These are phyloP conservation scores for Notothenia coriiceps DNA, from an alignment of 2,113 vertebrate genomes.

Conservation along the genomic window DNA sequence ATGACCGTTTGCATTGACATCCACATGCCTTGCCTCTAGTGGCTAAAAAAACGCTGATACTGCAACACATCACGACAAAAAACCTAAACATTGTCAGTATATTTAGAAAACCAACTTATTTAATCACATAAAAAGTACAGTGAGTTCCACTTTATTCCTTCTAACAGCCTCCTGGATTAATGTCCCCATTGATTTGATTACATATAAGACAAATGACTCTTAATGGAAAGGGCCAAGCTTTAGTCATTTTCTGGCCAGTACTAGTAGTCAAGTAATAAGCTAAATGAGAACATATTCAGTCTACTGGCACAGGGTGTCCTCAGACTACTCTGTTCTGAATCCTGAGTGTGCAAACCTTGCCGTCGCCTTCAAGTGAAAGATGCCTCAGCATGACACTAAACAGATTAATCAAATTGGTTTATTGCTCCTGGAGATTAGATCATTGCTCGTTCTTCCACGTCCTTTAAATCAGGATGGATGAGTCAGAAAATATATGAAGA, in stretches of 20 bases:
- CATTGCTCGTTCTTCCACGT: neutral
- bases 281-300: slow-evolving; percentile 13
- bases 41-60: too few relatives aligned
- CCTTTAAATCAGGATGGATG: slow-evolving; percentile 18
- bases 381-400: slow-evolving; percentile 1
- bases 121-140: slow-evolving; percentile 47
- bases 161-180: slow-evolving; percentile 60
- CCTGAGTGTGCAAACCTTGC: slow-evolving; percentile 9
- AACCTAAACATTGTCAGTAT: neutral
- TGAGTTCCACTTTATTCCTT: slow-evolving; percentile 65
- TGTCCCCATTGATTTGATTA: slow-evolving; percentile 65
- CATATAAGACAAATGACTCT: slow-evolving; percentile 39
- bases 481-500: neutral
- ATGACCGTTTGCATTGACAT: neutral
- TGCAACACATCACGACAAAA: neutral
- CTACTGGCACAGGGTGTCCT: slow-evolving; percentile 10
- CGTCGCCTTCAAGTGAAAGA: neutral
- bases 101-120: neutral
- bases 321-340: neutral
- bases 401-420: slow-evolving; percentile 32
- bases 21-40: neutral
- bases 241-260: neutral
- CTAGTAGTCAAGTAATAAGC: slow-evolving; percentile 5
- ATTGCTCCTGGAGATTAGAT: slow-evolving; percentile 31
- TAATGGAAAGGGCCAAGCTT: neutral